Conservation (phyloP, 2,113 vertebrate genomes). For the Paralichthys olivaceus region DNA sequence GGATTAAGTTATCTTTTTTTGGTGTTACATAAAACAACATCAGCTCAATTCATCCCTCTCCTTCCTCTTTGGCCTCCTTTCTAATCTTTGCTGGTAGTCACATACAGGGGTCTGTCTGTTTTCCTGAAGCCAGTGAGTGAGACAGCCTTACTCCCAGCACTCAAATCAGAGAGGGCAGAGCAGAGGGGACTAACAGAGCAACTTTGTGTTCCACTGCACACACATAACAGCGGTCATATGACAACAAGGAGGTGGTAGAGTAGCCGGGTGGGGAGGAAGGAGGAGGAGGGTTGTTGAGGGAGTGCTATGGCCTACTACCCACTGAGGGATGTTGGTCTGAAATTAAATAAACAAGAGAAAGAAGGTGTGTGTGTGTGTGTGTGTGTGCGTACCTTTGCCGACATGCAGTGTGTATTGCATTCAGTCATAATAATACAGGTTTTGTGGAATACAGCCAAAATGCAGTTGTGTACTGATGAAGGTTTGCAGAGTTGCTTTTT, state of each 20-base stretch:
- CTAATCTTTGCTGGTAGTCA: slow-evolving; percentile 49
- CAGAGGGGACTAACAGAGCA: slow-evolving; percentile 78
- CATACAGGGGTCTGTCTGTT: slow-evolving; percentile 69
- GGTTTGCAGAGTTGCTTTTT: neutral
- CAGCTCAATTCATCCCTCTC: slow-evolving; percentile 43
- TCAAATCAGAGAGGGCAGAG: slow-evolving; percentile 73
- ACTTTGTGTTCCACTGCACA: slow-evolving; percentile 79
- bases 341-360: slow-evolving; percentile 15
- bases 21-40: slow-evolving; percentile 63
- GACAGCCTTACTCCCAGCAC: slow-evolving; percentile 65
- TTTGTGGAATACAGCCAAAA: neutral
- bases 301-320: slow-evolving; percentile 45
- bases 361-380: neutral
- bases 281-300: slow-evolving; percentile 35
- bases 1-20: slow-evolving; percentile 59
- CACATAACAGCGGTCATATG: slow-evolving; percentile 82
- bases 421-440: neutral
- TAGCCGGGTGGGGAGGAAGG: slow-evolving; percentile 35
- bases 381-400: neutral
- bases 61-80: slow-evolving; percentile 49
- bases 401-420: neutral
- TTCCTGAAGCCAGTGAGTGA: slow-evolving; percentile 45
- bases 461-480: neutral
- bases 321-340: slow-evolving; percentile 35
- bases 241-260: slow-evolving; percentile 77